Evolutionary conservation across 1,140 invertebrate genomes (phyloP).

Genomic region (Heliothis subflexa): DNA sequence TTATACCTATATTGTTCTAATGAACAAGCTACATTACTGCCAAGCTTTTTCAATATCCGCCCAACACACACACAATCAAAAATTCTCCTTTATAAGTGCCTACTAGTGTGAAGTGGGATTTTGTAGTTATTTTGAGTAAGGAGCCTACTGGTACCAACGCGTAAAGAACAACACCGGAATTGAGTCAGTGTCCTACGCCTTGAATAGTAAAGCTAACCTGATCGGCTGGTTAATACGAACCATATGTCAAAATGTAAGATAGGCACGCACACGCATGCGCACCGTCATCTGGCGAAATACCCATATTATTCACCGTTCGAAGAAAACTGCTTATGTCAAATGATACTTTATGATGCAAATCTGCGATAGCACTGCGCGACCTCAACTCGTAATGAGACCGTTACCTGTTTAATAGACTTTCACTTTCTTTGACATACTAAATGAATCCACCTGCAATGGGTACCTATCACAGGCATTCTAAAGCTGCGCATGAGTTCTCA

Average conservation of each 20-base stretch:
- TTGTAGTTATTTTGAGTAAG: not conserved
- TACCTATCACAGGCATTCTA: too few relatives aligned
- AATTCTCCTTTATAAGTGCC: too few relatives aligned
- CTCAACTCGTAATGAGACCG: not conserved
- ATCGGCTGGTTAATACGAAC: not conserved
- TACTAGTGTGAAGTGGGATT: too few relatives aligned
- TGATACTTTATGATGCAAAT: not conserved
- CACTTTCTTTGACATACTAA: too few relatives aligned
- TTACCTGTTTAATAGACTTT: too few relatives aligned
- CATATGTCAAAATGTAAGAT: not conserved
- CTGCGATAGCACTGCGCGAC: not conserved
- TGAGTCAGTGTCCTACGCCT: slow-evolving; percentile 6
- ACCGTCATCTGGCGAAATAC: not conserved
- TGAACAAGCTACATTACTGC: too few relatives aligned
- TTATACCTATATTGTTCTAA: too few relatives aligned
- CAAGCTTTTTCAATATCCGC: too few relatives aligned
- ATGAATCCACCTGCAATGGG: too few relatives aligned
- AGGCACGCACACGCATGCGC: not conserved
- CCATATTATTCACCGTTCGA: slow-evolving; percentile 17
- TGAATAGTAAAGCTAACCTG: not conserved
- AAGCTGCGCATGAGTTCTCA: too few relatives aligned
- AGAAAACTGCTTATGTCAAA: not conserved
- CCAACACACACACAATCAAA: too few relatives aligned
- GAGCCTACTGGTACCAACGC: not conserved
- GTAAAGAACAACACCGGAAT: not conserved